Evolutionary conservation across 2,797 vertebrate genomes (phyloP).

Genomic region (Nannoperca australis): DNA sequence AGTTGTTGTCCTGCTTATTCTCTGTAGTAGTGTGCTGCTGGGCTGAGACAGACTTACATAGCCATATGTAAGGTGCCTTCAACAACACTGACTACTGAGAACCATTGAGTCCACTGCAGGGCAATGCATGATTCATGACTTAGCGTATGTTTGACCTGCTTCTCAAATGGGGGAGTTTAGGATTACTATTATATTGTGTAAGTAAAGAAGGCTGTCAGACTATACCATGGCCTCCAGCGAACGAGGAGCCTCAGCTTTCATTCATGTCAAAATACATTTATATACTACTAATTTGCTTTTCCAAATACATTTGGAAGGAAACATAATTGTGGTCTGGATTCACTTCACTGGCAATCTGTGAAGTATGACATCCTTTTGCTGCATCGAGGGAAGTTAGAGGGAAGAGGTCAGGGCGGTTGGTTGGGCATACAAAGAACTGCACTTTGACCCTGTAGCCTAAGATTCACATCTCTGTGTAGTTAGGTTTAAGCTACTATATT

Average conservation of each 20-base stretch:
- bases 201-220: conserved; percentile 1
- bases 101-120: conserved; percentile 39
- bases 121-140: conserved; percentile 58
- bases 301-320: no score
- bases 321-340: background rate
- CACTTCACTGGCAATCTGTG: background rate
- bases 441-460: background rate
- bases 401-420: background rate
- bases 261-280: background rate
- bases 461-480: background rate
- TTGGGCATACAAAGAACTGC: background rate
- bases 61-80: conserved; percentile 31
- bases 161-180: conserved; percentile 17
- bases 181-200: background rate
- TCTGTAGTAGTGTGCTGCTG: conserved; percentile 30
- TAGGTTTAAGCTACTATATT: background rate
- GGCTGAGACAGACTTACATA: conserved; percentile 30
- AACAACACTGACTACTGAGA: conserved; percentile 23
- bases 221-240: background rate
- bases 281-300: background rate
- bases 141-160: conserved; percentile 60
- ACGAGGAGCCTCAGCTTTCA: background rate
- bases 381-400: no score
- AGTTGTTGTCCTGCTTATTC: conserved; percentile 19
- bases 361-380: background rate